A percentile compares a stretch with the other conserved stretches of the same genome.
These are phyloP conservation scores for Drosophila suzukii DNA, from an alignment of 1,140 invertebrate genomes.

Conservation along the genomic window DNA sequence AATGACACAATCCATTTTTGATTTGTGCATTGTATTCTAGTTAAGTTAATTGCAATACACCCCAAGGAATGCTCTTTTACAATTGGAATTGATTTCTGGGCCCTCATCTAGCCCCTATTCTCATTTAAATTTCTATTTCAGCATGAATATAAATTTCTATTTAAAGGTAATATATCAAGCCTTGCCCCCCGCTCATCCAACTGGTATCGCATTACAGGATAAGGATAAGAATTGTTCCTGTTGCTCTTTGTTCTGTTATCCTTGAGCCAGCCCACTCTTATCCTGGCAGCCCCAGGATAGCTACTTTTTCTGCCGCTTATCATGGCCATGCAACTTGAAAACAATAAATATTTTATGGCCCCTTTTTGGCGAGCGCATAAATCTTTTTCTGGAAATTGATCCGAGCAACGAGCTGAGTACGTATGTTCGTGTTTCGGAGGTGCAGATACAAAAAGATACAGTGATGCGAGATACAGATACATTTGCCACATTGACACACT, in stretches of 20 bases:
- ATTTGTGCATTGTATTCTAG: background rate
- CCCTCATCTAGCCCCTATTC: conserved; percentile 1
- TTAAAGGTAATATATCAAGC: conserved; percentile 67
- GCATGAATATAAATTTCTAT: conserved; percentile 58
- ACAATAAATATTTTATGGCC: conserved; percentile 78
- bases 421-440: conserved; percentile 17
- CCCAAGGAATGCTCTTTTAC: background rate
- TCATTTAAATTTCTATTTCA: conserved; percentile 57
- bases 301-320: conserved; percentile 44
- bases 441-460: conserved; percentile 13
- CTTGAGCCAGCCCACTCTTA: conserved; percentile 22
- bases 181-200: background rate
- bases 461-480: conserved; percentile 25
- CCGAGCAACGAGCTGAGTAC: conserved; percentile 36
- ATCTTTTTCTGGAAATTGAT: conserved; percentile 73
- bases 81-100: conserved; percentile 15
- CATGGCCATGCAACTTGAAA: conserved; percentile 69
- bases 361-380: conserved; percentile 69
- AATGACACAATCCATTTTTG: too few relatives aligned
- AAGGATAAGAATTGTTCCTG: conserved; percentile 42
- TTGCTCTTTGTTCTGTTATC: conserved; percentile 48
- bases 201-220: conserved; percentile 58
- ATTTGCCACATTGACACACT: conserved; percentile 73
- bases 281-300: background rate
- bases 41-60: background rate